Conservation (phyloP, 2,113 vertebrate genomes). For the Corapipo altera region DNA sequence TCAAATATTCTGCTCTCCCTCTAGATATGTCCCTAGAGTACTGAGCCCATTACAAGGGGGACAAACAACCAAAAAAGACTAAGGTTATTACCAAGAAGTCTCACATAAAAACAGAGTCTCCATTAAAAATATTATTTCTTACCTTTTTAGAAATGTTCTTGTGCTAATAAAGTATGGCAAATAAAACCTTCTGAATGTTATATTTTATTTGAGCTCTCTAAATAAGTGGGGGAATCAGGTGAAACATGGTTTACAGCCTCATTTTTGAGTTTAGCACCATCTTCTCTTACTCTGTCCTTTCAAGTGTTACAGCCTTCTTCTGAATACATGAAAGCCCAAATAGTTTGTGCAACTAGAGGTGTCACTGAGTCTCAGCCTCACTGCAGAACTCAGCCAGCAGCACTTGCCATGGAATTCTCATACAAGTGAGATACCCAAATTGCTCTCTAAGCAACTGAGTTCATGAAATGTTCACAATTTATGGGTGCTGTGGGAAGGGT, state of each 20-base stretch:
- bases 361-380: background rate
- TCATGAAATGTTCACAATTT: constrained; percentile 17
- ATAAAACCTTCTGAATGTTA: background rate
- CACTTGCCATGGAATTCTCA: background rate
- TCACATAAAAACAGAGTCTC: background rate
- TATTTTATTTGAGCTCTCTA: background rate
- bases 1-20: background rate
- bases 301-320: background rate
- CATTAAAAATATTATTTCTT: background rate
- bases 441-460: background rate
- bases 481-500: background rate
- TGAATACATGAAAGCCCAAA: background rate
- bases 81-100: background rate
- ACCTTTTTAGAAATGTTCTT: background rate
- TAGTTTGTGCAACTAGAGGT: background rate
- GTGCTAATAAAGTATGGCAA: background rate
- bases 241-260: background rate
- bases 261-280: background rate
- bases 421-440: background rate
- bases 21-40: background rate
- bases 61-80: background rate
- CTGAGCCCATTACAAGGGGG: background rate
- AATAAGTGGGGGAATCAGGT: background rate
- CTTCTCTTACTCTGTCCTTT: background rate
- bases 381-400: background rate